Evolutionary conservation across 2,797 vertebrate genomes (phyloP).

Genomic region (Podarcis lilfordi): DNA sequence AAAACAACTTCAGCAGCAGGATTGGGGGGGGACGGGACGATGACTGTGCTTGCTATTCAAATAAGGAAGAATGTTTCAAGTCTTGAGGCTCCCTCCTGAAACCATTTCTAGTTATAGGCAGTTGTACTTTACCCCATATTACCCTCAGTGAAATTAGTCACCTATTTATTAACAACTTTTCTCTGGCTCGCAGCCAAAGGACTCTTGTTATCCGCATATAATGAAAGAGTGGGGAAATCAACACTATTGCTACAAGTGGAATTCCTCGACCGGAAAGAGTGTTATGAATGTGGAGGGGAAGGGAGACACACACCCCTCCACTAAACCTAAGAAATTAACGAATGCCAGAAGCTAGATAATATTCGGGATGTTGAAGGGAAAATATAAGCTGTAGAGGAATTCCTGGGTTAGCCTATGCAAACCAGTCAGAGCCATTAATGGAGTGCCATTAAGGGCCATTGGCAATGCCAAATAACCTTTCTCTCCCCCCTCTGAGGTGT

Average conservation of each 20-base stretch:
- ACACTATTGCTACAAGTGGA: not conserved
- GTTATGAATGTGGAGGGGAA: too few species aligned
- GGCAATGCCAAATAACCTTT: too few species aligned
- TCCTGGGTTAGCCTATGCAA: too few species aligned
- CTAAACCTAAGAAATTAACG: too few species aligned
- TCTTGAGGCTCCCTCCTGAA: not conserved
- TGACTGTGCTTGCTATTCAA: not conserved
- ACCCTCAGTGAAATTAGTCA: not conserved
- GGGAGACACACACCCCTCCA: too few species aligned
- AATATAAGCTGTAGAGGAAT: too few species aligned
- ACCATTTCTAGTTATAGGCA: accelerated
- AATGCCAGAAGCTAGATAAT: too few species aligned
- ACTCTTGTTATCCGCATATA: not conserved
- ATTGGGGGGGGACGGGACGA: not conserved
- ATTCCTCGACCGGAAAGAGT: too few species aligned
- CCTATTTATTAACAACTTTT: not conserved
- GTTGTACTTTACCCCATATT: not conserved
- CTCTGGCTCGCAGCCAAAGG: not conserved
- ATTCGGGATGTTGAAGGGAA: too few species aligned
- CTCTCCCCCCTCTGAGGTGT: too few species aligned
- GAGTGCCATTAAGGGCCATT: too few species aligned
- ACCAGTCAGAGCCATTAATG: too few species aligned
- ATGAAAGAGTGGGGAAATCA: not conserved
- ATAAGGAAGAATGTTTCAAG: not conserved
- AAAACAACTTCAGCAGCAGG: not conserved